Evolutionary conservation across 2,888 invertebrate genomes (phyloP).

Genomic region (Galerucella nymphaeae): DNA sequence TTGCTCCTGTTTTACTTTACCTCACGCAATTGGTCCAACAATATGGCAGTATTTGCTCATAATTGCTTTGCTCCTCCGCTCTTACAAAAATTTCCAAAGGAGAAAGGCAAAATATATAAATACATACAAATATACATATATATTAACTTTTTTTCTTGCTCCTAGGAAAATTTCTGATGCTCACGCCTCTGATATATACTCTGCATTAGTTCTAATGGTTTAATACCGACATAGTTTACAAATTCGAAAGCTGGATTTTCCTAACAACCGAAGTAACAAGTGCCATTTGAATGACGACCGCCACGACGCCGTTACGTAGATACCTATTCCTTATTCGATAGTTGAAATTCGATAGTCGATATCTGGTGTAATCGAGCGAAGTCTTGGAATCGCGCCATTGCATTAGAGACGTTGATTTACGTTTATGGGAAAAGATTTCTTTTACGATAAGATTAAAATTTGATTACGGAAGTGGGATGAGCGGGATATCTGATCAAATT

Average conservation of each 20-base stretch:
- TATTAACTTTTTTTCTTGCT: conserved; percentile 1
- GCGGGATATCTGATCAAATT: background rate
- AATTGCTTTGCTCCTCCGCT: too few relatives aligned
- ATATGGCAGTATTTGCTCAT: too few relatives aligned
- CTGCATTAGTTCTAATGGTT: conserved; percentile 58
- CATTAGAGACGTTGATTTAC: conserved; percentile 24
- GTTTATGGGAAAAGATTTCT: conserved; percentile 27
- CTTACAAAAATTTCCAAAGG: too few relatives aligned
- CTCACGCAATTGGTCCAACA: too few relatives aligned
- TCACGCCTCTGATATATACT: conserved; percentile 42
- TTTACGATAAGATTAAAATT: conserved; percentile 30
- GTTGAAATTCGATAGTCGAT: conserved; percentile 28
- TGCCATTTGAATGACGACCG: conserved; percentile 45
- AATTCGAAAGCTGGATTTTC: conserved; percentile 49
- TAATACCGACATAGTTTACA: conserved; percentile 60
- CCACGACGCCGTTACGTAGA: conserved; percentile 18
- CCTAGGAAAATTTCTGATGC: conserved; percentile 32
- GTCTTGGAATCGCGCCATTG: conserved; percentile 31
- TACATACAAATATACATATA: too few relatives aligned
- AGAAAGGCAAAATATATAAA: too few relatives aligned
- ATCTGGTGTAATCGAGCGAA: conserved; percentile 31
- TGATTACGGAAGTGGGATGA: background rate
- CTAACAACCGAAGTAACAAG: conserved; percentile 60
- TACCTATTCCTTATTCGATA: conserved; percentile 25
- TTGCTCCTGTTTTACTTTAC: too few relatives aligned